Base-by-base conservation (phyloP, 1,140 invertebrate genomes). In the Halesus radiatus region DNA sequence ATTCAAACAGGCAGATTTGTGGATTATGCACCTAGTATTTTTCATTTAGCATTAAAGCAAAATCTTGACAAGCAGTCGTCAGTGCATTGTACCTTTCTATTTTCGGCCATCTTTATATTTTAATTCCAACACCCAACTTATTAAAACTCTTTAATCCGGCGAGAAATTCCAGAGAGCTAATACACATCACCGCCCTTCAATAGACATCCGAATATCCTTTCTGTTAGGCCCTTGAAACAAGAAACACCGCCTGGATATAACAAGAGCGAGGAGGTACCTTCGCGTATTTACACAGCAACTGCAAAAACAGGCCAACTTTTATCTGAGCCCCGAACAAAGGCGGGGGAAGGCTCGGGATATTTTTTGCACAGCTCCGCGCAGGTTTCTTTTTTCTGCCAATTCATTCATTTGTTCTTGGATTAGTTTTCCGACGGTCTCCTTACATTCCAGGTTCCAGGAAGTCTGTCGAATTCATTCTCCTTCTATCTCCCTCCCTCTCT, bases 281-380 rank as follows among this genome's bases (percentile, higher is more conserved):
- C 18, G 56, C 37, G 10, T 68, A 45, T n/a, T 18, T n/a, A 18
- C 16, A 13, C 64, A 32, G 64, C 23, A 68, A 68, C 64, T 68
- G 32, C 29, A 68, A 70, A 72, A 72, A 53, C 68, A 52, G 45
- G 68, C 68, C 68, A 72, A 72, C 68, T 72, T 72, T 72, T 72
- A 53, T 72, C 37, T 72, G 20, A 66, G 62, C 3, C 37, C 68
- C 68, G 68, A 72, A 72, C 68, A 72, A 72, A 20, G 68, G 50
- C 13, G 10, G n/a, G 15, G 26, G 62, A 66, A 60, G 22, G 62
- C 62, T 29, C 56, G 15, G 62, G 62, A 15, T 66, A 66, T 53
- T 72, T 72, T 72, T 72, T 72, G 68, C 50, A 20, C 37, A 53
- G 45, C 50, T 52, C 18, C 8, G 68, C 37, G 22, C 66, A 20